Conservation (phyloP, 2,797 vertebrate species). For the Catamblyrhynchus diadema region DNA sequence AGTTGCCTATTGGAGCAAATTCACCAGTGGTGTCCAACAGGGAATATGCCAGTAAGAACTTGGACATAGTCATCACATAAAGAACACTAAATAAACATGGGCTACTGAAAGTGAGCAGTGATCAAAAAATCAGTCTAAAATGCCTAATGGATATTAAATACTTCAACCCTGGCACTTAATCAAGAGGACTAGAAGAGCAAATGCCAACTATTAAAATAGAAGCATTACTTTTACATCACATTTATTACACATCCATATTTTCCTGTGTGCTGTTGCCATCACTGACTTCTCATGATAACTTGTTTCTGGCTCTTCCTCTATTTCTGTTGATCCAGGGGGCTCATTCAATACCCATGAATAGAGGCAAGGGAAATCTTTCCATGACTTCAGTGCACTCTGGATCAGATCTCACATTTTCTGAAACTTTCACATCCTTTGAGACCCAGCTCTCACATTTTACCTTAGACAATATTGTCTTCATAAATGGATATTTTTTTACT, state of each 20-base stretch:
- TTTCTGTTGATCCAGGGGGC: not conserved
- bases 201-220: slow-evolving; percentile 3
- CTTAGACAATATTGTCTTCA: slow-evolving; percentile 22
- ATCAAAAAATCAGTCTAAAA: slow-evolving; percentile 7
- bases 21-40: not conserved
- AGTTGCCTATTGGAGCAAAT: not conserved
- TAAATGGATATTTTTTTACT: not conserved
- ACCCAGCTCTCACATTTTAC: slow-evolving; percentile 39
- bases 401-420: slow-evolving; percentile 39
- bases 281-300: slow-evolving; percentile 8
- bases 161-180: not conserved
- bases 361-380: not conserved
- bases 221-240: not conserved
- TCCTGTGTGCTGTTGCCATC: not conserved
- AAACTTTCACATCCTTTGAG: slow-evolving; percentile 37
- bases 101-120: slow-evolving; percentile 15
- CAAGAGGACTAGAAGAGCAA: not conserved
- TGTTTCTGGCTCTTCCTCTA: not conserved
- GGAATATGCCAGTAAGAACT: not conserved
- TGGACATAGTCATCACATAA: not conserved
- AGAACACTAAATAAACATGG: not conserved
- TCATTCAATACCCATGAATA: not conserved
- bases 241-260: not conserved
- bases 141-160: not conserved
- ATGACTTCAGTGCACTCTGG: slow-evolving; percentile 23